These are phyloP conservation scores for Platygyra sinensis DNA, from an alignment of 64 coral and sea anemone species.

Conservation along the genomic window DNA sequence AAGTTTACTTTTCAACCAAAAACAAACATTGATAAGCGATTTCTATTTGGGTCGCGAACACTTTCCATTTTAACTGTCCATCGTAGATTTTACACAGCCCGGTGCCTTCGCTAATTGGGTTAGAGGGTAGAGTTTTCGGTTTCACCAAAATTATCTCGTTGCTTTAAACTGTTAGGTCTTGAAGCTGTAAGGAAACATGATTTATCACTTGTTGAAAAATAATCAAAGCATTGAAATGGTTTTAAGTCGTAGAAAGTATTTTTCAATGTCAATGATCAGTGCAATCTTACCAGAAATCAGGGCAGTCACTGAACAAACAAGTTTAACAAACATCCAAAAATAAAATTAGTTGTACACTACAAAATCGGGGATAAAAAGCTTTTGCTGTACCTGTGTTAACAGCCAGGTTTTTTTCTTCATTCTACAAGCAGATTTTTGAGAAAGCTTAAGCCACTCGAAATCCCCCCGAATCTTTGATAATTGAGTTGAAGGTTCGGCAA, in stretches of 20 bases:
- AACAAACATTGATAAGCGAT: slow-evolving; percentile 39
- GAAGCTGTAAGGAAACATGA: neutral
- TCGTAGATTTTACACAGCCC: neutral
- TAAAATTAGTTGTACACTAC: slow-evolving; percentile 43
- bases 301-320: slow-evolving; percentile 21
- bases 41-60: slow-evolving; percentile 24
- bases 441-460: neutral
- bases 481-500: slow-evolving; percentile 1
- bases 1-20: slow-evolving; percentile 8
- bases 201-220: neutral
- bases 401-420: neutral
- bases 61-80: slow-evolving; percentile 38
- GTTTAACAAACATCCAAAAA: slow-evolving; percentile 12
- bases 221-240: neutral
- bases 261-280: neutral
- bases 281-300: slow-evolving; percentile 38
- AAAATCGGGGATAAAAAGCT: neutral
- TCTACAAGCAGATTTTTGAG: neutral
- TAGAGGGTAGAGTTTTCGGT: neutral
- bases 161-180: neutral
- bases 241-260: neutral
- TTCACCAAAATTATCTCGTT: neutral
- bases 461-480: slow-evolving; percentile 14
- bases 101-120: neutral
- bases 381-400: neutral